Evolutionary conservation across 1,140 invertebrate species (phyloP), one percentile per base, ranked within the genome.

Genomic region (Drosophila orena): DNA sequence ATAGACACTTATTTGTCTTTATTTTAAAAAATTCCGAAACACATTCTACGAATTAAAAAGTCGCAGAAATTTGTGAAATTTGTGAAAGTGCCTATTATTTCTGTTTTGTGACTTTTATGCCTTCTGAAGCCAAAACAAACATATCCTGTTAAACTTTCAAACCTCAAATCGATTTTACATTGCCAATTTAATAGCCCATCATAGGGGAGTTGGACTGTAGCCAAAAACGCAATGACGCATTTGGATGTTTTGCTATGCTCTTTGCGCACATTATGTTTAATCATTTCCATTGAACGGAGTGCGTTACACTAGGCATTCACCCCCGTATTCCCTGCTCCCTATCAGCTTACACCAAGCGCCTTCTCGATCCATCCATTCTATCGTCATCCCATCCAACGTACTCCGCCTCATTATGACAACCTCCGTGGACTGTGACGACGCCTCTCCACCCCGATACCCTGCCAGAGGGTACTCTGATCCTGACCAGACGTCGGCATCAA

Each of bases 271-370:
- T 53, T 8, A 60, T 47, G 38, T 37, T 50, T 57, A 46, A 65
- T 58, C 52, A 61, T 56, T 74, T 69, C 73, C 73, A 69, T 77
- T 44, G 73, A 69, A 69, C 65, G 79, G 40, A 77, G 38, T 66
- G 22, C 53, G 70, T 64, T 46, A 54, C 34, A 54, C 34, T 30
- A 20, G 47, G 46, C 40, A 34, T 35, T 10, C 46, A 4, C 15
- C 24, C n/a, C 20, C 35, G 15, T 14, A 27, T 22, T 17, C 17
- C 20, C 12, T 17, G 17, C 15, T 37, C 14, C 22, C 37, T 57
- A 70, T 69, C 43, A 40, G 27, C 43, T 70, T 69, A 35, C 64
- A 70, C 64, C 35, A 57, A 37, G 24, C n/a, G 27, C 10, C 44
- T 34, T 35, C 57, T 24, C 24, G 35, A 66, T 61, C 62, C 34